Evolutionary conservation across 2,797 vertebrate species (phyloP).

Genomic region (Sternarchorhynchus goeldii): DNA sequence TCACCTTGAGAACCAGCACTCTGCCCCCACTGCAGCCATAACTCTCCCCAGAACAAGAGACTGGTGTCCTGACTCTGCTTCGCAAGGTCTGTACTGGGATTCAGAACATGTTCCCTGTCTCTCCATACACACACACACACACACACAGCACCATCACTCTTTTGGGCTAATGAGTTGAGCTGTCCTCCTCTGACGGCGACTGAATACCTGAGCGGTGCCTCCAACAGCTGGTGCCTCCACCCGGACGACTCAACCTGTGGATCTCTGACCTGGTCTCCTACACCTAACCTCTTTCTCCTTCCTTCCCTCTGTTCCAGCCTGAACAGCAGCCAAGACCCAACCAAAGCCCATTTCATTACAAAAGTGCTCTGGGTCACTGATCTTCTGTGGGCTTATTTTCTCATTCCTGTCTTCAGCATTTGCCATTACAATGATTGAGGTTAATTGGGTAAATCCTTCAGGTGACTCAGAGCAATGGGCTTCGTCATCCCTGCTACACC

Average conservation of each 20-base stretch:
- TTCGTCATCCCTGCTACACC: conserved; percentile 21
- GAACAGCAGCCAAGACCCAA: conserved; percentile 48
- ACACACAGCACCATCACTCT: conserved; percentile 42
- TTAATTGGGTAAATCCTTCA: conserved; percentile 51
- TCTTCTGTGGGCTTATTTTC: conserved; percentile 26
- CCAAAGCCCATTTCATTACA: conserved; percentile 50
- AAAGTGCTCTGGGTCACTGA: conserved; percentile 45
- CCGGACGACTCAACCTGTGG: conserved; percentile 28
- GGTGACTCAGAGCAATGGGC: background rate
- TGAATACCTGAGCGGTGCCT: conserved; percentile 38
- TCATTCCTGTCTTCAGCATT: conserved; percentile 40
- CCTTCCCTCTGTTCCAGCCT: conserved; percentile 17
- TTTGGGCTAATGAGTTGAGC: conserved; percentile 49
- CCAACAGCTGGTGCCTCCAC: conserved; percentile 24
- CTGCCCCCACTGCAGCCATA: conserved; percentile 41
- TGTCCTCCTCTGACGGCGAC: conserved; percentile 37
- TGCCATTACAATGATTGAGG: conserved; percentile 54
- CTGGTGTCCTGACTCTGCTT: conserved; percentile 36
- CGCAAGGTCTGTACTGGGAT: conserved; percentile 41
- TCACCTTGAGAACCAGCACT: conserved; percentile 42
- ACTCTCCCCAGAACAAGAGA: conserved; percentile 53
- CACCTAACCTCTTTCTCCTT: background rate
- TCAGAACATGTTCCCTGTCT: conserved; percentile 47
- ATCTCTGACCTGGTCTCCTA: conserved; percentile 34
- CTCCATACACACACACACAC: background rate